Conservation (phyloP, 1,140 invertebrate genomes). For the Oryctes rhinoceros region DNA sequence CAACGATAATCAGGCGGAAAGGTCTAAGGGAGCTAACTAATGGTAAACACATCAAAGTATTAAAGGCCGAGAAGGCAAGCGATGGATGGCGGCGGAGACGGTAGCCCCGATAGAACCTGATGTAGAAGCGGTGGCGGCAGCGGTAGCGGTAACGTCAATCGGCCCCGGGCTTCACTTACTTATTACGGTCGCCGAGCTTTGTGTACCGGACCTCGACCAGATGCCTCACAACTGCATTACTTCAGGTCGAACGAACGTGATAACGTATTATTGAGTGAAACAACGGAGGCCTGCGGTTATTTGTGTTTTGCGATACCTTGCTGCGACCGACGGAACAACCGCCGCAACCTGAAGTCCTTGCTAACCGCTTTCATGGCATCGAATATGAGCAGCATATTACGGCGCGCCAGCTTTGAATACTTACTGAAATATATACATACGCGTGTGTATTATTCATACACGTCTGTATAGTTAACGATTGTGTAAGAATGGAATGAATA, state of each 20-base stretch:
- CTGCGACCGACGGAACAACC: constrained; percentile 19
- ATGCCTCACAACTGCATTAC: constrained; percentile 55
- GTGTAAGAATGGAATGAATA: too few species aligned
- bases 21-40: constrained; percentile 34
- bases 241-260: constrained; percentile 56
- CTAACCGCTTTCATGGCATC: constrained; percentile 12
- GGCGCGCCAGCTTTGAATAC: not conserved
- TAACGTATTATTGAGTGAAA: constrained; percentile 59
- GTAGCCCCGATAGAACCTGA: not conserved
- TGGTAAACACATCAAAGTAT: constrained; percentile 47
- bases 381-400: not conserved
- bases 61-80: constrained; percentile 38
- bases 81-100: constrained; percentile 18
- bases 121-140: not conserved
- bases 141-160: not conserved
- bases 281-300: constrained; percentile 54
- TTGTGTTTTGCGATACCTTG: constrained; percentile 49
- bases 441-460: not conserved
- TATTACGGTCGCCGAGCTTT: constrained; percentile 33
- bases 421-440: not conserved
- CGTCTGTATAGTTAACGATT: too few species aligned
- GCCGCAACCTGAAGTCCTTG: not conserved
- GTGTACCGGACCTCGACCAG: not conserved
- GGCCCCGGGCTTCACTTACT: constrained; percentile 36
- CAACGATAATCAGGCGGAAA: constrained; percentile 46